A percentile compares a stretch with the other conserved stretches of the same genome.
phyloP scores from a whole-genome alignment of 2,888 invertebrate species.

The Rhagium mordax region DNA sequence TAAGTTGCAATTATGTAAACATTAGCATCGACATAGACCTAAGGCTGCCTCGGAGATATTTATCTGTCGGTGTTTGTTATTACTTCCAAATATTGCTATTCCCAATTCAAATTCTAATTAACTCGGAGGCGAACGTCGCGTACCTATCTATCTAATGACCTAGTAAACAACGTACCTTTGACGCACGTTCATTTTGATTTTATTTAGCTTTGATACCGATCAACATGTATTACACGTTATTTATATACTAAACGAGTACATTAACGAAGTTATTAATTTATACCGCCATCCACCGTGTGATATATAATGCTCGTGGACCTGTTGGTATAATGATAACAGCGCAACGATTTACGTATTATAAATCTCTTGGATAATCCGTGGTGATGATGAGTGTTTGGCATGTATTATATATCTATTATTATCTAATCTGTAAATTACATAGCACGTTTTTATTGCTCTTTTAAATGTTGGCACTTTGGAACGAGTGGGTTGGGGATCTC shows the following conservation, averaged over 20 bases:
- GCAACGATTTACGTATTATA: neutral
- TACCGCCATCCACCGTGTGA: neutral
- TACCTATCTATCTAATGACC: neutral
- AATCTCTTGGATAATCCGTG: neutral
- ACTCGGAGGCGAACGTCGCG: too few relatives aligned
- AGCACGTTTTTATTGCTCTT: neutral
- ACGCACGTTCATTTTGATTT: neutral
- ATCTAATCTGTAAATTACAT: neutral
- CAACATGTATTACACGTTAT: neutral
- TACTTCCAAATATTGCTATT: too few relatives aligned
- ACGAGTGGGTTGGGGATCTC: too few relatives aligned
- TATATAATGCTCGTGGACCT: neutral
- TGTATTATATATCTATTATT: neutral
- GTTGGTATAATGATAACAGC: neutral
- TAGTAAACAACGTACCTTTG: neutral
- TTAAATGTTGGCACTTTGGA: neutral
- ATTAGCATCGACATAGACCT: too few relatives aligned
- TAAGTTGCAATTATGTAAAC: too few relatives aligned
- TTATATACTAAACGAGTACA: neutral
- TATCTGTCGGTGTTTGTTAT: too few relatives aligned
- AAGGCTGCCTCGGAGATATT: too few relatives aligned
- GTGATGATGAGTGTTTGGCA: neutral
- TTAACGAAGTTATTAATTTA: neutral
- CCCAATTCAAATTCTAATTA: neutral
- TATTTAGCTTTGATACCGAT: neutral